Evolutionary conservation across 2,113 vertebrate species (phyloP), one percentile per base, ranked within the genome.

Genomic region (Aviceda subcristata): DNA sequence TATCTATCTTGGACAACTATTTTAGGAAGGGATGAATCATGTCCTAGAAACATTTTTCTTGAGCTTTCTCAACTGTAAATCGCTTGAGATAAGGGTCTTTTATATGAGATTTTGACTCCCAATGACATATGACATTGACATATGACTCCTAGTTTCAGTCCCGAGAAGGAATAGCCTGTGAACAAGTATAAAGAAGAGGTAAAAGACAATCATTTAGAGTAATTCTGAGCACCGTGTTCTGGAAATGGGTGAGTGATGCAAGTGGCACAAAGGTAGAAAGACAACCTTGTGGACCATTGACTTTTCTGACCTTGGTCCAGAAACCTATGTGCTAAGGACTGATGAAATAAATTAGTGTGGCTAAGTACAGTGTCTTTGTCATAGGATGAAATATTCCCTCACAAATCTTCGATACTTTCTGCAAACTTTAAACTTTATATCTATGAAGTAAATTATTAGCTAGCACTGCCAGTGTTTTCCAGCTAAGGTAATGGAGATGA

Each of bases 371-470:
- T 82, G 45, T 68, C 63, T 91, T 93, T 92, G 79, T 86, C 72
- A 74, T 7, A 20, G 46, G 20, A 55, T 95, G 29, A 96, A 86
- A 95, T 71, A 90, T 51, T 84, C 18, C 11, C 38, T 80, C 62
- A 74, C 72, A 86, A 74, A 93, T 84, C 82, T 94, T 82, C 39
- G 72, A 43, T 90, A 62, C 57, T 53, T 94, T 88, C 66, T 88
- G n/a, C 66, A 82, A 90, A 96, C 64, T 95, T 91, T 68, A 94
- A 92, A 88, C 18, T 93, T 92, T 39, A 19, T 59, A 79, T 24
- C 41, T 76, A 38, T 71, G 66, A 80, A 81, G n/a, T 67, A 93
- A 95, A 95, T 96, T 78, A 90, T 92, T 86, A 91, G 41, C 46
- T 93, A 41, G 26, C 26, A 34, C 55, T 88, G 75, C 60, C 75